A percentile compares a stretch with the other conserved stretches of the same genome.
Evolutionary conservation across 2,888 invertebrate genomes (phyloP).

Genomic region (Altica lythri): DNA sequence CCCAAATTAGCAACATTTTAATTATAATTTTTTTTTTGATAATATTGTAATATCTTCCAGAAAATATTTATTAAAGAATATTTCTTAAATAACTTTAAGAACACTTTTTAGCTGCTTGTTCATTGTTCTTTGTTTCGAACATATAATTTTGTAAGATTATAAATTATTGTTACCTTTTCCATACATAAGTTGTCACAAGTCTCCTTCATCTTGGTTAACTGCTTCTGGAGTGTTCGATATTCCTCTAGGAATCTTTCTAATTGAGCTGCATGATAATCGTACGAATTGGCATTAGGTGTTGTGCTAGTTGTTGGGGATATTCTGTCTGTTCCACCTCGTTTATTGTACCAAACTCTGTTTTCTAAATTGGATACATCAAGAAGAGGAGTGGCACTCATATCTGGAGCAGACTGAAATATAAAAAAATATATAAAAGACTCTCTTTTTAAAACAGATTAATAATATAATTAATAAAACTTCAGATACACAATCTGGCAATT

Average conservation of each 20-base stretch:
- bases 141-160: no score
- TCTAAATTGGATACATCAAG: constrained; percentile 65
- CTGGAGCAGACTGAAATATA: constrained; percentile 16
- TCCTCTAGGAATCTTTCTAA: constrained; percentile 80
- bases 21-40: no score
- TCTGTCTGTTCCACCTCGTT: constrained; percentile 33
- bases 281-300: constrained; percentile 57
- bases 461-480: no score
- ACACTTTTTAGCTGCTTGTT: no score
- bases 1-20: no score
- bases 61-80: no score
- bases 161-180: constrained; percentile 39
- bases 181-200: constrained; percentile 71
- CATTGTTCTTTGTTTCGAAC: no score
- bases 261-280: constrained; percentile 80
- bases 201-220: constrained; percentile 80
- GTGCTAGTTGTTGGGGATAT: constrained; percentile 36
- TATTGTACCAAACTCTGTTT: constrained; percentile 46
- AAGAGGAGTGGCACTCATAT: constrained; percentile 64
- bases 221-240: constrained; percentile 76
- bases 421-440: not conserved
- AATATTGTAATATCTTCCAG: no score
- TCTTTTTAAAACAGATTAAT: not conserved
- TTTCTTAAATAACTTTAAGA: no score
- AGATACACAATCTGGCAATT: no score